Evolutionary conservation across 2,113 vertebrate genomes (phyloP).

Genomic region (Calidris pygmaea): DNA sequence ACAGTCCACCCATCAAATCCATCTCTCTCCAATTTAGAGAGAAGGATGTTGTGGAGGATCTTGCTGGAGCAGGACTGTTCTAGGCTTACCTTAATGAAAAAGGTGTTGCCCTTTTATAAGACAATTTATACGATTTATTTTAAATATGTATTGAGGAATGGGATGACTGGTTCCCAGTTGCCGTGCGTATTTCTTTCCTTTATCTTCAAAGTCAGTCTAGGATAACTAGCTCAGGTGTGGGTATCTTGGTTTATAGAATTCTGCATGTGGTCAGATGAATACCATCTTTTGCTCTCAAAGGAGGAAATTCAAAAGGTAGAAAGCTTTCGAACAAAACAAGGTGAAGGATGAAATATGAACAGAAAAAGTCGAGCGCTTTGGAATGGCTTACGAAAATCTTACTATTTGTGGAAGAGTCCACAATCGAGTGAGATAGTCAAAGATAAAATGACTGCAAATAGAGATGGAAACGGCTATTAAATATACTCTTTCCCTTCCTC

Average conservation of each 20-base stretch:
- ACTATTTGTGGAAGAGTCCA: neutral
- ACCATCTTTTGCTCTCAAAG: neutral
- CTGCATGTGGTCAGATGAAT: neutral
- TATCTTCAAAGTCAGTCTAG: neutral
- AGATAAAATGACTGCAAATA: slow-evolving; percentile 9
- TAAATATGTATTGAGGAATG: neutral
- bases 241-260: neutral
- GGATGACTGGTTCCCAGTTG: neutral
- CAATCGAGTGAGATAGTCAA: neutral
- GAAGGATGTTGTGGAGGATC: neutral
- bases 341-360: slow-evolving; percentile 1
- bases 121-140: neutral
- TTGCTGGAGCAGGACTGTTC: neutral
- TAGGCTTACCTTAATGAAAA: neutral
- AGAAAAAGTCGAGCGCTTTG: neutral
- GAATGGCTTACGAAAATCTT: neutral
- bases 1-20: neutral
- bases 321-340: slow-evolving; percentile 19
- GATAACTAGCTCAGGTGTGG: neutral
- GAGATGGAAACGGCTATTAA: neutral
- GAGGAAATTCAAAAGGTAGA: slow-evolving; percentile 4
- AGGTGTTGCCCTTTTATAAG: neutral
- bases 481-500: neutral
- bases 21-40: neutral
- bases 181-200: neutral